Evolutionary conservation across 1,140 invertebrate species (phyloP).

Genomic region (Cephus cinctus): DNA sequence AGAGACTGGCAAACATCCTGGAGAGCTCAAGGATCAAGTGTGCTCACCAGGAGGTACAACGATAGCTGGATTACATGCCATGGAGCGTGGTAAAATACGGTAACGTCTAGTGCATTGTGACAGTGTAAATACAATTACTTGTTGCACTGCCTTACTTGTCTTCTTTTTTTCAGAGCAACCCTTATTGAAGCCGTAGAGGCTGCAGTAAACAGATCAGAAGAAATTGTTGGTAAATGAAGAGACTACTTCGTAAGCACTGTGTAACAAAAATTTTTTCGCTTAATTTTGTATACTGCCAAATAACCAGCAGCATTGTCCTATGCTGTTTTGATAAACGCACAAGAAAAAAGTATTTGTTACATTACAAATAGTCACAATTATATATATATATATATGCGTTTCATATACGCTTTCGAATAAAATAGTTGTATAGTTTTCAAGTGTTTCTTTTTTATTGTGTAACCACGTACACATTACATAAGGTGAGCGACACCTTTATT

Average conservation of each 20-base stretch:
- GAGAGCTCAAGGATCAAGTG: constrained; percentile 80
- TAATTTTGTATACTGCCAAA: no score
- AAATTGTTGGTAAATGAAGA: constrained; percentile 51
- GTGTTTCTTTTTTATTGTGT: no score
- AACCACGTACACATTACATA: no score
- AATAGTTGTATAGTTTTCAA: no score
- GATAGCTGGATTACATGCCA: constrained; percentile 80
- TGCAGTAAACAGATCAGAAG: constrained; percentile 55
- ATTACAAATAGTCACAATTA: background rate
- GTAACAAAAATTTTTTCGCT: no score
- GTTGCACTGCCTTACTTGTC: constrained; percentile 4
- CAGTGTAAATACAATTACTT: background rate
- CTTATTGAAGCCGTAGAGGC: constrained; percentile 68
- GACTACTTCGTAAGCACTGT: no score
- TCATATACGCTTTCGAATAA: no score
- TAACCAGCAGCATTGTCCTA: no score
- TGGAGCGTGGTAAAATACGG: constrained; percentile 82
- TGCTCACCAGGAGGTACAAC: constrained; percentile 88
- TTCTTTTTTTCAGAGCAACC: constrained; percentile 57
- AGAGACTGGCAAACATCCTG: constrained; percentile 74
- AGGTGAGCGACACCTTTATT: no score
- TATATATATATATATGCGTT: background rate
- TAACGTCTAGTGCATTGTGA: constrained; percentile 28
- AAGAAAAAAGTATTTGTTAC: no score
- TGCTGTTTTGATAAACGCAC: no score